Evolutionary conservation across 2,113 vertebrate species (phyloP), one percentile per base, ranked within the genome.

Genomic region (Mesoclemmys tuberculata): DNA sequence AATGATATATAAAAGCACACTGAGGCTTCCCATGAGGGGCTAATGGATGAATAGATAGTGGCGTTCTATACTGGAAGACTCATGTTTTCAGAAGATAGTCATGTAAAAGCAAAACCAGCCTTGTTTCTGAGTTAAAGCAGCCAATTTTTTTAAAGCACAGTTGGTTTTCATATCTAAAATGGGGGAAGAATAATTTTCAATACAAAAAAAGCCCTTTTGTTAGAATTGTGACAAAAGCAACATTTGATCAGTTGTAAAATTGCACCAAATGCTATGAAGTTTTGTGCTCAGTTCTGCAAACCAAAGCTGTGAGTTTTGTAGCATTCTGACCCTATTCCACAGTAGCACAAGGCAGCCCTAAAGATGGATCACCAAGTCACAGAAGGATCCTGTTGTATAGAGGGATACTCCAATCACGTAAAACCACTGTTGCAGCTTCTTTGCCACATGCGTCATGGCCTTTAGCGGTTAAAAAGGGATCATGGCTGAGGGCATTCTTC

Each of bases 391-490:
- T 80, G 24, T 35, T 90, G 3, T 5, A 4, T 16, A 77, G 55
- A 12, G 48, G 68, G 19, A 56, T 75, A 64, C 0, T 0, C 46
- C 84, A 22, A 41, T 14, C 16, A 31, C 19, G 56, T 8, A 26
- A 2, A 80, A 68, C 3, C 35, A 24, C 11, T 14, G 5, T 68
- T 68, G 51, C 52, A 82, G 16, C 21, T 88, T 88, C 82, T 79
- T 82, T 86, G 80, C 21, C 1, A 0, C 13, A 46, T 51, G 58
- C 88, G 27, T 38, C 71, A 88, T 22, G 41, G 51, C 5, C 51
- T 74, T 11, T 41, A 38, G 52, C 14, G 49, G 21, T 51, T 24
- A 31, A 26, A 93, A 41, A 24, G 77, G n/a, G 8, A n/a, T 49
- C 49, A 61, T 48, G 35, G 3, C 44, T 84, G 31, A 31, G 71